Evolutionary conservation across 2,888 invertebrate species (phyloP).

Genomic region (Rhynchonema sp.): DNA sequence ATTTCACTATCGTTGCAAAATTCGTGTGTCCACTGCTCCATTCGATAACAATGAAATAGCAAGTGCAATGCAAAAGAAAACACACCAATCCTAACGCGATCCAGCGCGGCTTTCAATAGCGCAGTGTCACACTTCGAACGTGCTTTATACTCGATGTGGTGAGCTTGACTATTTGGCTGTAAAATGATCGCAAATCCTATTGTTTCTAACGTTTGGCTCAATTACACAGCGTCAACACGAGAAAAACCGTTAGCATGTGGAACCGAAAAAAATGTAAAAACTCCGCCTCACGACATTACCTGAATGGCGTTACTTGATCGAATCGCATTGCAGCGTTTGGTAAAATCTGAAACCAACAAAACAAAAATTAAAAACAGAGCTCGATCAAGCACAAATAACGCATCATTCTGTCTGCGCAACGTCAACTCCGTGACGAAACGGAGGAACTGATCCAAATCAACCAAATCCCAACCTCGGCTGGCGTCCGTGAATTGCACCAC

Average conservation of each 20-base stretch:
- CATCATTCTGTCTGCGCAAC: too few relatives aligned
- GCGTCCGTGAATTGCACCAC: neutral
- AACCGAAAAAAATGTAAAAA: too few relatives aligned
- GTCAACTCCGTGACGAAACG: too few relatives aligned
- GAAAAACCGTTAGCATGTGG: too few relatives aligned
- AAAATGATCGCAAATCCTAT: too few relatives aligned
- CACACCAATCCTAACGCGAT: neutral
- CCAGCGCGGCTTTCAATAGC: neutral
- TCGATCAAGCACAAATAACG: too few relatives aligned
- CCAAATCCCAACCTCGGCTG: neutral
- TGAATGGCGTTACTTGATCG: too few relatives aligned
- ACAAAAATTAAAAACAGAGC: too few relatives aligned
- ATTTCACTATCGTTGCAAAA: neutral
- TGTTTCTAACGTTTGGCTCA: too few relatives aligned
- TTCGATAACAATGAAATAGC: neutral
- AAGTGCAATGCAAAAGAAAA: neutral
- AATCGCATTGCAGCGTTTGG: neutral
- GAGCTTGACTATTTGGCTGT: neutral
- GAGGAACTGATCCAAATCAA: too few relatives aligned
- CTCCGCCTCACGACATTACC: neutral
- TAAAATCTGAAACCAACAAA: neutral
- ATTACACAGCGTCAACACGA: too few relatives aligned
- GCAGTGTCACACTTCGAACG: neutral
- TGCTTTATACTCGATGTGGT: neutral
- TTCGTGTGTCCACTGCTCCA: neutral